phyloP scores from a whole-genome alignment of 2,113 vertebrate species.

The Siniperca chuatsi region DNA sequence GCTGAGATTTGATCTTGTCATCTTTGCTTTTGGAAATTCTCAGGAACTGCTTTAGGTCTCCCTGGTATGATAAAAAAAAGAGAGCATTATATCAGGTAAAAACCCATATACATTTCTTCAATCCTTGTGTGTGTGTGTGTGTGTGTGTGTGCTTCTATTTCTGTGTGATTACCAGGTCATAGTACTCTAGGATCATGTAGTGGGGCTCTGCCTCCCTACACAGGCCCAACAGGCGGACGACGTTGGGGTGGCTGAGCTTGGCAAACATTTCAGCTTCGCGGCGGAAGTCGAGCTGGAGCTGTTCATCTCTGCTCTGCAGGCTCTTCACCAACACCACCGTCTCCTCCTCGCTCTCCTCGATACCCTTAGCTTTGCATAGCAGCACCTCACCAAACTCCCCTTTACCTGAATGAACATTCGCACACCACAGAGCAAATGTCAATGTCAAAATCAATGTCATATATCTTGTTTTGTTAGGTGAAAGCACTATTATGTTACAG shows the following conservation, averaged over 20 bases:
- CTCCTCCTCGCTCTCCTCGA: slow-evolving; percentile 88
- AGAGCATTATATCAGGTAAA: background rate
- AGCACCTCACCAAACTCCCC: slow-evolving; percentile 97
- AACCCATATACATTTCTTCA: background rate
- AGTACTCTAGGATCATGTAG: slow-evolving; percentile 97
- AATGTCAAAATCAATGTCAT: background rate
- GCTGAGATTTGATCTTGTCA: slow-evolving; percentile 92
- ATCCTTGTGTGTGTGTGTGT: background rate
- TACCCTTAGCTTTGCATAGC: slow-evolving; percentile 91
- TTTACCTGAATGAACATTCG: slow-evolving; percentile 84
- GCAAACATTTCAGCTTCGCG: slow-evolving; percentile 96
- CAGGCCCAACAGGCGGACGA: slow-evolving; percentile 92
- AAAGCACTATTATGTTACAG: background rate
- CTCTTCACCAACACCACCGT: slow-evolving; percentile 94
- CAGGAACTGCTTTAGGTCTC: slow-evolving; percentile 97
- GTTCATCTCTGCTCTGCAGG: slow-evolving; percentile 92
- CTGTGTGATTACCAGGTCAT: slow-evolving; percentile 90
- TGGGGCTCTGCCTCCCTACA: slow-evolving; percentile 92
- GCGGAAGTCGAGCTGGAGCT: slow-evolving; percentile 93
- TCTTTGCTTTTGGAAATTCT: slow-evolving; percentile 96
- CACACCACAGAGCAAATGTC: slow-evolving; percentile 4
- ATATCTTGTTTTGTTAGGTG: background rate
- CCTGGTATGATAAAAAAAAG: slow-evolving; percentile 79
- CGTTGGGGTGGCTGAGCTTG: slow-evolving; percentile 91
- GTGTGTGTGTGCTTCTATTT: background rate